A percentile compares a stretch with the other conserved stretches of the same genome.
phyloP scores from a whole-genome alignment of 2,113 vertebrate species.

The Dunckerocampus dactyliophorus region DNA sequence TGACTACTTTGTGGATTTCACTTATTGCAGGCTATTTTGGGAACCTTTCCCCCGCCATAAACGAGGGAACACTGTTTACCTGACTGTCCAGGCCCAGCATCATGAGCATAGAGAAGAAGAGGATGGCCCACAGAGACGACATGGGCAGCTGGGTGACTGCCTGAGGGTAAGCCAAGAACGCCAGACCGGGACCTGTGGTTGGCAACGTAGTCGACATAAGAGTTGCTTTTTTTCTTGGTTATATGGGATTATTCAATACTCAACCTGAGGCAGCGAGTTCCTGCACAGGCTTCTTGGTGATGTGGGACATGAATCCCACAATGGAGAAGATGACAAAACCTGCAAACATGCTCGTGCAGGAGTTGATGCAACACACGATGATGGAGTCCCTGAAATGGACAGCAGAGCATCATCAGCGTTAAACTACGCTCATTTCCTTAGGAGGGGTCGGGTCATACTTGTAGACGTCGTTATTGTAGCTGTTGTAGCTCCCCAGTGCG shows the following conservation, averaged over 20 bases:
- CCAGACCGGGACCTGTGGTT: constrained; percentile 83
- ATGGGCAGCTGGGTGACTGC: constrained; percentile 85
- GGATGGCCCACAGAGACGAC: constrained; percentile 86
- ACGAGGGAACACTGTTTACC: too few relatives aligned
- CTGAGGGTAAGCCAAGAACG: constrained; percentile 88
- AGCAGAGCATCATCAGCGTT: not conserved
- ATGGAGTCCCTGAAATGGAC: constrained; percentile 78
- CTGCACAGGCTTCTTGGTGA: constrained; percentile 84
- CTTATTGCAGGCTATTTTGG: not conserved
- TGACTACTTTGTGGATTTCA: too few relatives aligned
- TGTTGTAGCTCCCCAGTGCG: constrained; percentile 87
- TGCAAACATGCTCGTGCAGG: constrained; percentile 86
- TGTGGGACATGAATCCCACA: constrained; percentile 87
- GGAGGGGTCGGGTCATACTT: constrained; percentile 61
- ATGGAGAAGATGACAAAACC: constrained; percentile 91
- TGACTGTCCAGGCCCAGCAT: constrained; percentile 91
- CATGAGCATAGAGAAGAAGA: constrained; percentile 92
- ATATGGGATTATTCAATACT: constrained; percentile 48
- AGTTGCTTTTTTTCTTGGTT: not conserved
- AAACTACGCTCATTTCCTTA: not conserved
- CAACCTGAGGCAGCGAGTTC: constrained; percentile 82
- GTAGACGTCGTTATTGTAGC: constrained; percentile 85
- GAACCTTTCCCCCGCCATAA: not conserved
- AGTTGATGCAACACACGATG: constrained; percentile 87
- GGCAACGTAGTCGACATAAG: not conserved